phyloP scores from a whole-genome alignment of 2,888 invertebrate genomes.

The Lycophotia porphyrea region DNA sequence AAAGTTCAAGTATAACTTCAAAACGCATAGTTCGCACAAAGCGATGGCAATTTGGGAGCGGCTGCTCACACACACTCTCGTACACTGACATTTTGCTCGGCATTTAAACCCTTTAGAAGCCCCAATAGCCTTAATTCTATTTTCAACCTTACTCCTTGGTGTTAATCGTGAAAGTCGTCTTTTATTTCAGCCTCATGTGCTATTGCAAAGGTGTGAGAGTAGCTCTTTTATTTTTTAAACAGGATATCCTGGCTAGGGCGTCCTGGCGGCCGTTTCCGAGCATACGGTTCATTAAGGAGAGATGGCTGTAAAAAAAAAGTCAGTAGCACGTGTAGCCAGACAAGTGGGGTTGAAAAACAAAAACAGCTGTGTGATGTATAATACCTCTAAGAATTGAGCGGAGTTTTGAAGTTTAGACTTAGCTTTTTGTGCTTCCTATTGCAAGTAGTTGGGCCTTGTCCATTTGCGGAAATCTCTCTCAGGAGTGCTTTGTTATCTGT shows the following conservation, averaged over 20 bases:
- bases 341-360: conserved; percentile 77
- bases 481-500: conserved; percentile 19
- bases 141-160: conserved; percentile 63
- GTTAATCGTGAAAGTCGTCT: conserved; percentile 55
- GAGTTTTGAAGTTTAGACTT: conserved; percentile 35
- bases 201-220: conserved; percentile 81
- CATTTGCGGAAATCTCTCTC: conserved; percentile 26
- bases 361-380: conserved; percentile 63
- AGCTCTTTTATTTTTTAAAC: conserved; percentile 87
- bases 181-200: conserved; percentile 41
- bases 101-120: conserved; percentile 45
- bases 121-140: conserved; percentile 56
- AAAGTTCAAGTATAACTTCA: conserved; percentile 49
- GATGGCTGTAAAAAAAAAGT: conserved; percentile 80
- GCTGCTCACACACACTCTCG: conserved; percentile 36
- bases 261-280: conserved; percentile 81
- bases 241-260: conserved; percentile 87
- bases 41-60: conserved; percentile 62
- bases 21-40: conserved; percentile 59
- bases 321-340: conserved; percentile 82
- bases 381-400: conserved; percentile 45
- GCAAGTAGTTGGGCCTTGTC: conserved; percentile 38
- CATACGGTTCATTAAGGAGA: conserved; percentile 82
- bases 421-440: conserved; percentile 37
- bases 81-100: conserved; percentile 28